Evolutionary conservation across 2,888 invertebrate species (phyloP).

Genomic region (Lypha dubia): DNA sequence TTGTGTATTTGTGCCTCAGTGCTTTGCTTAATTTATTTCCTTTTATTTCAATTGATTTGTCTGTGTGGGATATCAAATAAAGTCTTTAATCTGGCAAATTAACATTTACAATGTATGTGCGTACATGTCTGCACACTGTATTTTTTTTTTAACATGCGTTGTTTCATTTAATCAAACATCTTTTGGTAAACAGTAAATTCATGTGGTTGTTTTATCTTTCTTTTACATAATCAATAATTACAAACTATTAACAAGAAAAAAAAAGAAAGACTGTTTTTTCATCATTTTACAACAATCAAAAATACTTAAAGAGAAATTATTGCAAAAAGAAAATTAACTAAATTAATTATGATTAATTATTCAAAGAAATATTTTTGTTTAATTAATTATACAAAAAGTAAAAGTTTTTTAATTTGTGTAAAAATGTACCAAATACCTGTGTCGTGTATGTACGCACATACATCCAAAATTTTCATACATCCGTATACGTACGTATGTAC

Average conservation of each 20-base stretch:
- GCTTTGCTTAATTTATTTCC: not conserved
- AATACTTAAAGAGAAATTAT: slow-evolving; percentile 26
- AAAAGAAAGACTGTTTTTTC: not conserved
- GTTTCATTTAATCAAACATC: slow-evolving; percentile 9
- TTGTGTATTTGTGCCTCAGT: too few relatives aligned
- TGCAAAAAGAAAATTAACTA: not conserved
- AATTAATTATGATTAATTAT: slow-evolving; percentile 49
- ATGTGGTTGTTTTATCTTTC: not conserved
- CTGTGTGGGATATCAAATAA: not conserved
- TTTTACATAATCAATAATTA: slow-evolving; percentile 18
- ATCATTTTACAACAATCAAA: not conserved
- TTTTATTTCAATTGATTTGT: not conserved
- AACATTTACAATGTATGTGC: not conserved
- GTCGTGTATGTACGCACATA: not conserved
- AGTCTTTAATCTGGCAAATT: not conserved
- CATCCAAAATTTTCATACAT: too few relatives aligned
- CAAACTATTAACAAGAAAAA: slow-evolving; percentile 5
- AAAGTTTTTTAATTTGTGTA: not conserved
- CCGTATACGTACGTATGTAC: too few relatives aligned
- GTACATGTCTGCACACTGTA: not conserved
- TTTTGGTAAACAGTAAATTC: not conserved
- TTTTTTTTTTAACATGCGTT: slow-evolving; percentile 4
- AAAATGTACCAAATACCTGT: not conserved
- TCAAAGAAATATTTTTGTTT: slow-evolving; percentile 1
- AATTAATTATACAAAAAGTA: slow-evolving; percentile 20